Conservation (phyloP, 64 coral and sea anemone species). For the Actinia equina region DNA sequence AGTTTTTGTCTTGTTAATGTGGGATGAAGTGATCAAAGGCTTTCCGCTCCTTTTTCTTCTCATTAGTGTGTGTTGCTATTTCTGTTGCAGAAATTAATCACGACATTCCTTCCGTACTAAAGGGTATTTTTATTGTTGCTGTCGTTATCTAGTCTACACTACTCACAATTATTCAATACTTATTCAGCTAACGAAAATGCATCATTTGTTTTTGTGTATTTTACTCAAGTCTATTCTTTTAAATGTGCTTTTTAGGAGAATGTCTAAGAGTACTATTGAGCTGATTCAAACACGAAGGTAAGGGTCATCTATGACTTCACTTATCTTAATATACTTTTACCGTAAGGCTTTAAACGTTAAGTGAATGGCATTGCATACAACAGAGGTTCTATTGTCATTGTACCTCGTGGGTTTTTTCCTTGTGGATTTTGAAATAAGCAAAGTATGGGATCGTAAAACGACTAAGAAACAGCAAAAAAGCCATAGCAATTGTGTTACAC, state of each 20-base stretch:
- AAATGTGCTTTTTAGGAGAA: neutral
- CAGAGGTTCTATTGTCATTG: neutral
- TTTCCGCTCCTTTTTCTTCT: neutral
- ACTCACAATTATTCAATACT: neutral
- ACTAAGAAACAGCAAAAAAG: neutral
- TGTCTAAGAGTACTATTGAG: neutral
- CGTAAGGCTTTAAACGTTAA: no score
- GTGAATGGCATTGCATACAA: no score
- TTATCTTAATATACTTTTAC: neutral
- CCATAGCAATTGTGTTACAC: neutral
- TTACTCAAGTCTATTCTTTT: neutral
- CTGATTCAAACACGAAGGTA: neutral
- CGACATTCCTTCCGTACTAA: neutral
- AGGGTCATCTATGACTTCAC: neutral
- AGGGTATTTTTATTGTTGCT: neutral
- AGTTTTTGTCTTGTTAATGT: neutral
- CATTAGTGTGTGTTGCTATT: neutral
- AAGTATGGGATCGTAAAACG: neutral
- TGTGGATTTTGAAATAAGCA: neutral
- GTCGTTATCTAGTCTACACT: neutral
- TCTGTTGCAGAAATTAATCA: neutral
- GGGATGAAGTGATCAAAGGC: neutral
- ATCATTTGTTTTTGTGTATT: neutral
- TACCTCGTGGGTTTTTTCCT: neutral
- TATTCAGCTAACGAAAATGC: neutral